Percentiles rank a stretch among this genome's conserved stretches.
phyloP scores from a whole-genome alignment of 2,888 invertebrate genomes.

The Tortricodes alternella region DNA sequence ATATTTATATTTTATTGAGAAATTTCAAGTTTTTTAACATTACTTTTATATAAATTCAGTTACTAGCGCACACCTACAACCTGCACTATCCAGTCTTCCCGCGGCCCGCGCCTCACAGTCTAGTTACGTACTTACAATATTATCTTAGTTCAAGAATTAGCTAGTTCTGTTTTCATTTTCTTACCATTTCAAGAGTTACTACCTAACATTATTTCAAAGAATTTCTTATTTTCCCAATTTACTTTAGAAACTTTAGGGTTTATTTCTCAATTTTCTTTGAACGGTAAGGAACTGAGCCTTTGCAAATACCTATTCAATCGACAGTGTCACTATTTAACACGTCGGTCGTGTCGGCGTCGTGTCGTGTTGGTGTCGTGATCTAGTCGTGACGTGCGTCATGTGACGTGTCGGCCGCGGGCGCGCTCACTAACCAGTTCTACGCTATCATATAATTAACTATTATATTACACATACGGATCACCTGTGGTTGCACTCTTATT shows the following conservation, averaged over 20 bases:
- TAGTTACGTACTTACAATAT: no score
- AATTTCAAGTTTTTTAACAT: slow-evolving; percentile 30
- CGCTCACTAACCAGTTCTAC: slow-evolving; percentile 25
- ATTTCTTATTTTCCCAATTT: no score
- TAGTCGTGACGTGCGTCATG: background rate
- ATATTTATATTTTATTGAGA: slow-evolving; percentile 30
- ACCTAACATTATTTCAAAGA: no score
- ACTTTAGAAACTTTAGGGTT: no score
- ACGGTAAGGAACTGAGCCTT: background rate
- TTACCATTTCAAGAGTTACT: no score
- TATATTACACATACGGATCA: slow-evolving; percentile 54
- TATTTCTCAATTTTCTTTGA: background rate
- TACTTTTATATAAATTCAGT: slow-evolving; percentile 31
- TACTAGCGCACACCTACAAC: slow-evolving; percentile 29
- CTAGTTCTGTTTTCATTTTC: no score
- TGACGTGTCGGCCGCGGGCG: slow-evolving; percentile 18
- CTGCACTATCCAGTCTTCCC: slow-evolving; percentile 31
- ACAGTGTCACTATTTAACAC: background rate
- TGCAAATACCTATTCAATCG: background rate
- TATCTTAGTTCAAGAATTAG: no score
- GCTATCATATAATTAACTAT: slow-evolving; percentile 43
- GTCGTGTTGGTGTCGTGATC: background rate
- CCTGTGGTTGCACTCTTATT: slow-evolving; percentile 66
- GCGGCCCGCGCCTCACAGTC: slow-evolving; percentile 19
- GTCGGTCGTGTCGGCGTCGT: background rate